Conservation (phyloP, 2,797 vertebrate genomes). For the Epinephelus awoara region DNA sequence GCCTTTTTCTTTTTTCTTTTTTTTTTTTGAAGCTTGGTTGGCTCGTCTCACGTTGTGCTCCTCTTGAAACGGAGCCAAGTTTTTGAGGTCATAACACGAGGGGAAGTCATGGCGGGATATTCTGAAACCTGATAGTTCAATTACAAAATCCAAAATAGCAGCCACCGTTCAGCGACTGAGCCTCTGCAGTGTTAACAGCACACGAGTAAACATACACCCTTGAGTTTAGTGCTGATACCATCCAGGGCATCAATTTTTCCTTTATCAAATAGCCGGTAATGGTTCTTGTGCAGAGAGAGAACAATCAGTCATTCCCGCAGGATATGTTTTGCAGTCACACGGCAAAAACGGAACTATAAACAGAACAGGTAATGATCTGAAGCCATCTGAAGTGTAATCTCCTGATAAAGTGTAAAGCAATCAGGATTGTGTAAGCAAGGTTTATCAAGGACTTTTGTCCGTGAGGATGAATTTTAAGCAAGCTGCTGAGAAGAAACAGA, state of each 20-base stretch:
- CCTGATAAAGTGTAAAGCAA: constrained; percentile 43
- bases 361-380: constrained; percentile 39
- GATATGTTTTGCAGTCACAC: neutral
- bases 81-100: constrained; percentile 57
- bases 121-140: constrained; percentile 64
- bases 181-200: constrained; percentile 25
- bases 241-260: constrained; percentile 22
- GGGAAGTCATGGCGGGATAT: constrained; percentile 39
- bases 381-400: constrained; percentile 37
- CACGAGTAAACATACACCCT: constrained; percentile 16
- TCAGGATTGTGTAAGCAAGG: constrained; percentile 21
- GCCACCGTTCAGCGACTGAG: constrained; percentile 35
- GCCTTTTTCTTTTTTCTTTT: neutral
- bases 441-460: constrained; percentile 30
- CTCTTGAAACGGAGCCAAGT: constrained; percentile 50
- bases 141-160: constrained; percentile 52
- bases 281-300: neutral
- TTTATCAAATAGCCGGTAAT: constrained; percentile 29
- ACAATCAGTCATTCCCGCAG: neutral
- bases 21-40: constrained; percentile 8
- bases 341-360: constrained; percentile 11
- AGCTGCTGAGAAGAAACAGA: neutral
- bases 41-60: constrained; percentile 37
- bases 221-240: constrained; percentile 12
- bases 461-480: constrained; percentile 45